Evolutionary conservation across 2,888 invertebrate species (phyloP), one percentile per base, ranked within the genome.

Genomic region (Drosophila silvestris): DNA sequence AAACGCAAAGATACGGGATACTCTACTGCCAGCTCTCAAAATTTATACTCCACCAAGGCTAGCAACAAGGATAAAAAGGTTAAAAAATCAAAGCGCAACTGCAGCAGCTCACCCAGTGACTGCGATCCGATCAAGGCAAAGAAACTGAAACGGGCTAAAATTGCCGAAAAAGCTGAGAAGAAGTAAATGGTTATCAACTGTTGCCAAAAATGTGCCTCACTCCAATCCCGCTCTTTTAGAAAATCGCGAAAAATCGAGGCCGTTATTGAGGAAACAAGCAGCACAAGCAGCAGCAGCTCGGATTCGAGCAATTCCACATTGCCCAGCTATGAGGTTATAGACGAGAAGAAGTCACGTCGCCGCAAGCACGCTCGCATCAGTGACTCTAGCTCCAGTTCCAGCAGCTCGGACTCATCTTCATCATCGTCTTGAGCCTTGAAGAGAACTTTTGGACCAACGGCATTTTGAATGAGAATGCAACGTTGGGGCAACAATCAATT

Each of bases 11-110:
- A 96, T 84, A 96, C 96, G 0, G 96, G 96, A 16, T 96, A 96
- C 83, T 96, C 96, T 2, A 96, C 96, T 2, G 96, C 95, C 61
- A 96, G 95, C 91, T 95, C 95, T 0, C 95, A 95, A 81, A 94
- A 94, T 73, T 94, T 95, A 2, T 93, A 93, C 64, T 91, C 92
- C 35, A 92, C 91, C 35, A 92, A 91, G 77, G 78, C 85, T 6
- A 83, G 60, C 39, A 79, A 90, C n/a, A 94, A 94, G 78, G 93
- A 94, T 59, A 94, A 93, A 74, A 92, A 86, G 81, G 79, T 68
- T 28, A 93, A 93, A 70, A 93, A 91, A 71, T 76, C 84, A 0
- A 93, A 92, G 79, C 84, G 91, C 14, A 89, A 88, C 52, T 83
- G 85, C 32, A 92, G 89, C 77, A 90, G 86, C 54, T 92, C 93